phyloP scores from a whole-genome alignment of 2,888 invertebrate genomes.

The Mythimna lalbum region DNA sequence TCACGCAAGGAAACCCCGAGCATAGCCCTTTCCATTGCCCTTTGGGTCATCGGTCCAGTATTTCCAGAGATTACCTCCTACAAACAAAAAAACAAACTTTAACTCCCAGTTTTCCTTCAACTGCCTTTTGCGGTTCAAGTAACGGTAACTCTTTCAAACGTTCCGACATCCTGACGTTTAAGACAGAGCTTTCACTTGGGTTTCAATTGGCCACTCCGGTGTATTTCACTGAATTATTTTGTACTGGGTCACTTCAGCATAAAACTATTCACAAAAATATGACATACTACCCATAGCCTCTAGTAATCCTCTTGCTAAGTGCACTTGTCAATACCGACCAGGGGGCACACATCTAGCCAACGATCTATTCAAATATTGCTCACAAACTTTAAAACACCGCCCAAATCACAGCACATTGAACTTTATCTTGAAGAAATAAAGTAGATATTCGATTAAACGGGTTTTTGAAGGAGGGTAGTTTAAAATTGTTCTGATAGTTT shows the following conservation, averaged over 20 bases:
- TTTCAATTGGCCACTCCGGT: background rate
- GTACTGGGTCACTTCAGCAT: slow-evolving; percentile 55
- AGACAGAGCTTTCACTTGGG: too few relatives aligned
- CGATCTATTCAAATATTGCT: slow-evolving; percentile 80
- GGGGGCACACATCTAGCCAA: slow-evolving; percentile 70
- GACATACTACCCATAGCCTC: slow-evolving; percentile 68
- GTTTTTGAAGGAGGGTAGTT: slow-evolving; percentile 29
- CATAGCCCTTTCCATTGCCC: too few relatives aligned
- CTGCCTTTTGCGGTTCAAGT: too few relatives aligned
- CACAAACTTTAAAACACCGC: slow-evolving; percentile 47
- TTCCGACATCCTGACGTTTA: too few relatives aligned
- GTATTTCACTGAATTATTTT: background rate
- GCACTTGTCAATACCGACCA: slow-evolving; percentile 85
- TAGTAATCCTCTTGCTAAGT: slow-evolving; percentile 83
- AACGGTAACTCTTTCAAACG: too few relatives aligned
- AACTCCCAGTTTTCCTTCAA: too few relatives aligned
- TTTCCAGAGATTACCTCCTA: too few relatives aligned
- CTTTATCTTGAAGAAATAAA: slow-evolving; percentile 48
- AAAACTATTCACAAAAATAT: slow-evolving; percentile 67
- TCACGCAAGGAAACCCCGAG: too few relatives aligned
- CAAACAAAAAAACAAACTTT: too few relatives aligned
- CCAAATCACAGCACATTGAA: slow-evolving; percentile 8
- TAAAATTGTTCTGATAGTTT: slow-evolving; percentile 75
- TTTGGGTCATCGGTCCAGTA: too few relatives aligned
- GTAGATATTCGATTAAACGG: slow-evolving; percentile 34